A percentile compares a stretch with the other conserved stretches of the same genome.
Conservation (phyloP, 2,113 vertebrate genomes). For the Phalacrocorax pelagicus region DNA sequence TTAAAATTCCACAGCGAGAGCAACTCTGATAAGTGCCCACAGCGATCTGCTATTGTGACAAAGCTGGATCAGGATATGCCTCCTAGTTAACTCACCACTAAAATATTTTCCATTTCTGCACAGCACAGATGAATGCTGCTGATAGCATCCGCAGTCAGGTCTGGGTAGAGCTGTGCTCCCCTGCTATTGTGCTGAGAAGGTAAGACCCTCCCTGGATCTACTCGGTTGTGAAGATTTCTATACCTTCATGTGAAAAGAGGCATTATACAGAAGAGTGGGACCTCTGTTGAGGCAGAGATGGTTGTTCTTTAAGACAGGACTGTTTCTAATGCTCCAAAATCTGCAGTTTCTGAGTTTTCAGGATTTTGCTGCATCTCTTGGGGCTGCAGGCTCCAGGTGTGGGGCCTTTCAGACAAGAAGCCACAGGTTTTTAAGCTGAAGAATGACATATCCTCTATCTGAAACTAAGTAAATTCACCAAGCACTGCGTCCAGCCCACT, state of each 20-base stretch:
- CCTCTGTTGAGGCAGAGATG: neutral
- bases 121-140: slow-evolving; percentile 23
- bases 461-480: neutral
- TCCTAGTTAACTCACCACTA: slow-evolving; percentile 18
- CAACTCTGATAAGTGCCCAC: neutral
- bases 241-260: neutral
- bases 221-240: neutral
- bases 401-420: neutral
- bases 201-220: neutral
- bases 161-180: neutral
- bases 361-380: neutral
- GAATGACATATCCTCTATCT: neutral
- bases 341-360: neutral
- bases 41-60: slow-evolving; percentile 51
- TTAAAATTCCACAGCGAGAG: neutral
- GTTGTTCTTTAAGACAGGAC: neutral
- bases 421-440: neutral
- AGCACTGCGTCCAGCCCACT: neutral
- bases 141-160: neutral
- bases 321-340: neutral
- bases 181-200: slow-evolving; percentile 24
- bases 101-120: slow-evolving; percentile 40
- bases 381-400: neutral
- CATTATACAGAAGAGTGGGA: neutral
- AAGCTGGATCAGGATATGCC: slow-evolving; percentile 57